Evolutionary conservation across 2,888 invertebrate genomes (phyloP), one percentile per base, ranked within the genome.

Genomic region (Notodonta dromedarius): DNA sequence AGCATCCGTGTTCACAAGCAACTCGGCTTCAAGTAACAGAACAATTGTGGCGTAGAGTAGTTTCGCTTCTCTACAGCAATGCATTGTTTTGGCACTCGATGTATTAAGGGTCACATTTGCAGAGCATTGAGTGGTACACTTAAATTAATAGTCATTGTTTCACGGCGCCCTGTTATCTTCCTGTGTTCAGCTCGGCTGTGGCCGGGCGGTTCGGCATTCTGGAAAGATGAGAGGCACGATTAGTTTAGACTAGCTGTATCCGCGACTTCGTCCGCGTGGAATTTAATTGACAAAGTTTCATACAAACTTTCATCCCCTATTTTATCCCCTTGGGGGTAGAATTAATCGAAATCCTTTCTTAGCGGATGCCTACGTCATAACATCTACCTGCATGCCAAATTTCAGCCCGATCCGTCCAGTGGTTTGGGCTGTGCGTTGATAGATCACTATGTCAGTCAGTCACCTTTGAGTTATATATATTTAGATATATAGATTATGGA

Each of bases 131-230:
- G 61, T 60, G 59, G 16, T 59, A 62, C 46, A 88, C 92, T 91
- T 80, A 93, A 84, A 83, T 93, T 93, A 82, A 92, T 93, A 86
- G 92, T 93, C 93, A 93, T 91, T 84, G 83, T 91, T 88, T 71
- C 65, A 70, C 58, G 39, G 53, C 12, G 77, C 71, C 77, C 80
- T 83, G 86, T 79, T 87, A 87, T 83, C 86, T 88, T 73, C 70
- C 78, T 66, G 61, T 74, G 58, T 67, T 72, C 8, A 61, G 65
- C 53, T 63, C 40, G 56, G 60, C 59, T 63, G 60, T 60, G 32
- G 59, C 50, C 9, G 50, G 64, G 55, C 61, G 67, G 57, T 55
- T 58, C 60, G 44, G 71, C 86, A 91, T 91, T 86, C 91, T 91
- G 90, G 5, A 87, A 89, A 80, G 78, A 84, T 67, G 67, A 68